Evolutionary conservation across 2,113 vertebrate genomes (phyloP), one percentile per base, ranked within the genome.

Genomic region (Chaenocephalus aceratus): DNA sequence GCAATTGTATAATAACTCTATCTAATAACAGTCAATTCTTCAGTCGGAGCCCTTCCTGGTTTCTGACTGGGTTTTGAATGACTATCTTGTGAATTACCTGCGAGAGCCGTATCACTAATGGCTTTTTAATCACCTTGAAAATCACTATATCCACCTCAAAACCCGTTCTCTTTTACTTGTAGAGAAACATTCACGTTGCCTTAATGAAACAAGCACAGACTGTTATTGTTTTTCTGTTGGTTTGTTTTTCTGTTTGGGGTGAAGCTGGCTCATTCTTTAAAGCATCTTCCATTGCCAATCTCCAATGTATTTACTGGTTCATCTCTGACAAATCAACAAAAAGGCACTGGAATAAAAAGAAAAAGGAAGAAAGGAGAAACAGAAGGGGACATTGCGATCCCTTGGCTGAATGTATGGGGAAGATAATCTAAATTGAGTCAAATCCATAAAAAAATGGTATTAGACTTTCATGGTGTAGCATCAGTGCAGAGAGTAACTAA

Each of bases 71-170:
- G 83, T 91, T 84, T 87, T 92, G 89, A 93, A 91, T 89, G 90
- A 93, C 91, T 92, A 88, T 85, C 92, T 89, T 84, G 86, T 81
- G 89, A 94, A 95, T 94, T 93, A 94, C 91, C 93, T 94, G 82
- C 18, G 75, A 93, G 91, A 94, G 86, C 91, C 88, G 46, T 91
- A 92, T 26, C 77, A 56, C 86, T 93, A 93, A 95, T 93, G 87
- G 87, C 75, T 94, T 94, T 95, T 92, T 94, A 95, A 95, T 95
- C 93, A 94, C 93, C 86, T 91, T 82, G 74, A 92, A 90, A 91
- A 93, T 91, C 89, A 87, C 76, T 83, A 77, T 85, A 88, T 90
- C 86, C 75, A 69, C 72, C 12, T 46, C 72, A 60, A 80, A 69
- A 77, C 64, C 77, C 21, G 49, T 79, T 87, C 51, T 61, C 60